Evolutionary conservation across 1,140 invertebrate species (phyloP).

Genomic region (Bilobella aurantiaca): DNA sequence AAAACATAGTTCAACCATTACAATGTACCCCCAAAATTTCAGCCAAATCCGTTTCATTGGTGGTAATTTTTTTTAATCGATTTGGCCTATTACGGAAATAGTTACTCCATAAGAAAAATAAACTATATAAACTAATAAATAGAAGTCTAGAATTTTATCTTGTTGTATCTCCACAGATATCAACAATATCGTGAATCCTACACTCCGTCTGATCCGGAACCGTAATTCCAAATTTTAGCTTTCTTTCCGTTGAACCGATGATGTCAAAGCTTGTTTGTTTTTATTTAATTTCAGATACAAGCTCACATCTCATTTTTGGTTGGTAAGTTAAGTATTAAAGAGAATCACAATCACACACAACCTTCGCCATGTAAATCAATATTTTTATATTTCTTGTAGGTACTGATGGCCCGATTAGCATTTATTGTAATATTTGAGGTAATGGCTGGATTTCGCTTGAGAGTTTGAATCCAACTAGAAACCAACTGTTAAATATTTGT

Average conservation of each 20-base stretch:
- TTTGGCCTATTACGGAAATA: too few species aligned
- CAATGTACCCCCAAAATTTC: too few species aligned
- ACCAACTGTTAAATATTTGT: constrained; percentile 31
- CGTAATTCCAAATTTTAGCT: background rate
- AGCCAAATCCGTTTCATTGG: too few species aligned
- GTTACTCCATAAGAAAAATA: too few species aligned
- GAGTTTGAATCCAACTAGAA: background rate
- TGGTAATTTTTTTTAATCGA: too few species aligned
- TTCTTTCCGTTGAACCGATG: background rate
- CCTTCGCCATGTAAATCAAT: constrained; percentile 39
- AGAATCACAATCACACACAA: too few species aligned
- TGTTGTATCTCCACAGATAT: background rate
- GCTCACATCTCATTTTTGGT: background rate
- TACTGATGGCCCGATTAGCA: constrained; percentile 73
- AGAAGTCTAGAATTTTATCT: too few species aligned
- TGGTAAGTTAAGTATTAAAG: background rate
- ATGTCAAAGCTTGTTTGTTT: background rate
- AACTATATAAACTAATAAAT: too few species aligned
- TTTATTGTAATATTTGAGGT: constrained; percentile 93
- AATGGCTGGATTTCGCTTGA: constrained; percentile 26
- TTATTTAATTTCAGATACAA: background rate
- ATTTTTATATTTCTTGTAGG: constrained; percentile 33
- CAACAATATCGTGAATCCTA: background rate
- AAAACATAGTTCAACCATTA: too few species aligned
- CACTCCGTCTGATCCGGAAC: background rate